Base-by-base conservation (phyloP, 2,888 invertebrate genomes). In the Sphaerophoria taeniata region DNA sequence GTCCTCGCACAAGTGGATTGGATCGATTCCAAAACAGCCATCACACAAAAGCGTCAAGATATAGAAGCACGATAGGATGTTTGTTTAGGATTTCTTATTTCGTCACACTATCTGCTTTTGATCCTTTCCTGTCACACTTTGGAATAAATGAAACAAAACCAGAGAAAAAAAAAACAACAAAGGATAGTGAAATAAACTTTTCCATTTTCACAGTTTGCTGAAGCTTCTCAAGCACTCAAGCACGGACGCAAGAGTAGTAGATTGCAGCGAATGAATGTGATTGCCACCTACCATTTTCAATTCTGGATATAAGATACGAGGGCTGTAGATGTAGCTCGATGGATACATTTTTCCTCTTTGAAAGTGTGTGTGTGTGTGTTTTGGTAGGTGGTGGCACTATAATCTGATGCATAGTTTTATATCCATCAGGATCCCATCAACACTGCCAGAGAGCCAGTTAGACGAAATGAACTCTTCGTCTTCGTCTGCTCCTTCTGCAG, bases 401-500 rank as follows among this genome's bases (percentile, higher is more conserved):
- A 81, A 70, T 81, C 85, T 81, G 81, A 81, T 85, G 73, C 85
- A 81, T 85, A 85, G 85, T 85, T 85, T 81, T 85, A 85, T 85
- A 85, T 85, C 85, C 85, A 85, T 85, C 85, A 85, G 85, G 75
- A 77, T 76, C 85, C 85, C 81, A 85, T 85, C 85, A 85, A 85
- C 85, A 85, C 84, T 80, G 69, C 76, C 67, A 58, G 60, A 33
- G 71, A 55, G 58, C 76, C 76, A 81, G 76, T 77, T 77, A 77
- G 76, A 73, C 58, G 70, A 81, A 85, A 85, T 85, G 76, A 85
- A 85, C 80, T 85, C 76, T 72, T 51, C 51, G 49, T 55, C 55
- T 55, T 39, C 47, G 14, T 55, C 31, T 43, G 4, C 16, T 60
- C 16, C 55, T 56, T 60, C 4, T 65, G 49, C 67, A 34, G 49